These are phyloP conservation scores for Entelurus aequoreus DNA, from an alignment of 2,113 vertebrate genomes.

Conservation along the genomic window DNA sequence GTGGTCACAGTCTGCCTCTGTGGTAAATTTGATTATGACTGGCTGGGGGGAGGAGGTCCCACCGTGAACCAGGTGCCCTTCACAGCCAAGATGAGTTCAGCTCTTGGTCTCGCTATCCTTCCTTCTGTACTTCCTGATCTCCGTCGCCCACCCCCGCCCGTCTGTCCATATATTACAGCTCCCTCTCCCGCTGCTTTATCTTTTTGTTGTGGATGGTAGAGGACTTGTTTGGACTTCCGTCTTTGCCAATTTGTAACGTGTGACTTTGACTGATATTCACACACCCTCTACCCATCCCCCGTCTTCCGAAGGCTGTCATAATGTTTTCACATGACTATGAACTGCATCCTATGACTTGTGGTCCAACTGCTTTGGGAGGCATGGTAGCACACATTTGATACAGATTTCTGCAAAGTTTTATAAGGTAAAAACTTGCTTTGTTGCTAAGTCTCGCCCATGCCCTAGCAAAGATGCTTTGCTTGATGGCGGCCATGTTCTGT, in stretches of 20 bases:
- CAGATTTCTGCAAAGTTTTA: too few relatives aligned
- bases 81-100: constrained; percentile 61
- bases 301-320: too few relatives aligned
- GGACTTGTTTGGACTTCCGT: constrained; percentile 3
- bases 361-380: too few relatives aligned
- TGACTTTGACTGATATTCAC: constrained; percentile 53
- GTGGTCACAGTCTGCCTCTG: constrained; percentile 60
- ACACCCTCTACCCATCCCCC: too few relatives aligned
- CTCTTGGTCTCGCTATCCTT: constrained; percentile 45
- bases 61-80: constrained; percentile 70
- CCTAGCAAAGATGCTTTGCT: too few relatives aligned
- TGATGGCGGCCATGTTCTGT: too few relatives aligned
- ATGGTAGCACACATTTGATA: too few relatives aligned
- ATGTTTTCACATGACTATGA: too few relatives aligned
- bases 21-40: constrained; percentile 69
- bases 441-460: too few relatives aligned
- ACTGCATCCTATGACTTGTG: too few relatives aligned
- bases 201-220: constrained; percentile 30
- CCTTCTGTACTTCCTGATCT: constrained; percentile 46
- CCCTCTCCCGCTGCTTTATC: constrained; percentile 37
- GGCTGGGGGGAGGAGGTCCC: constrained; percentile 56
- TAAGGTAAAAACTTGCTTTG: too few relatives aligned
- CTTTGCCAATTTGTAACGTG: constrained; percentile 11
- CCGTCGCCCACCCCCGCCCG: constrained; percentile 28
- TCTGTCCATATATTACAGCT: constrained; percentile 25